Evolutionary conservation across 2,113 vertebrate species (phyloP).

Genomic region (Macrotis lagotis): DNA sequence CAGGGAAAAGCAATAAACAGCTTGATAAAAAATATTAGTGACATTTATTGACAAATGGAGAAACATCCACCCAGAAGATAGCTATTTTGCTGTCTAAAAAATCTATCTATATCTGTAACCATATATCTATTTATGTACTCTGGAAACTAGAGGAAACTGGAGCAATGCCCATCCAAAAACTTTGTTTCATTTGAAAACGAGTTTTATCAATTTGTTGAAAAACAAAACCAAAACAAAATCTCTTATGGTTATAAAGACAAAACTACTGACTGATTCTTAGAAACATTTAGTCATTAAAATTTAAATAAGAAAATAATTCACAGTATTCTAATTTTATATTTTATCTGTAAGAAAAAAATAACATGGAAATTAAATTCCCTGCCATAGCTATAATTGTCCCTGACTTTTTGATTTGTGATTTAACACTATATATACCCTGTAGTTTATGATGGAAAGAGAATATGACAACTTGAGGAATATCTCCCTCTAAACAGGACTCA

Average conservation of each 20-base stretch:
- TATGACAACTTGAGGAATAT: not conserved
- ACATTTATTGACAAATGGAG: conserved; percentile 19
- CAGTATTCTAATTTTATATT: not conserved
- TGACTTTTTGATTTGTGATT: not conserved
- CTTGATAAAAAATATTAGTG: not conserved
- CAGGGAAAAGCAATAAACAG: not conserved
- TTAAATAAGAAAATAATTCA: not conserved
- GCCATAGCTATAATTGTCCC: not conserved
- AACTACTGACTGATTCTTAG: not conserved
- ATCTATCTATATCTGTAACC: not conserved
- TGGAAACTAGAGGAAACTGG: not conserved
- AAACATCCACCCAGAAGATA: not conserved
- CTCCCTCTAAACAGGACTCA: not conserved
- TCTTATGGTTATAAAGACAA: not conserved
- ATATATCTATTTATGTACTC: not conserved
- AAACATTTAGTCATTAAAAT: not conserved
- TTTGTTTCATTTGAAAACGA: not conserved
- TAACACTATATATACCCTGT: not conserved
- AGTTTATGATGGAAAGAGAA: not conserved
- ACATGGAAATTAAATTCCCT: not conserved
- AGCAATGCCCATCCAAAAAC: not conserved
- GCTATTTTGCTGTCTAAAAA: not conserved
- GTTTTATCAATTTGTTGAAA: not conserved
- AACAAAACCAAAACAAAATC: not conserved
- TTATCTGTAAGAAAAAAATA: not conserved